Conservation (phyloP, 1,140 invertebrate species). For the Drosophila bocki region DNA sequence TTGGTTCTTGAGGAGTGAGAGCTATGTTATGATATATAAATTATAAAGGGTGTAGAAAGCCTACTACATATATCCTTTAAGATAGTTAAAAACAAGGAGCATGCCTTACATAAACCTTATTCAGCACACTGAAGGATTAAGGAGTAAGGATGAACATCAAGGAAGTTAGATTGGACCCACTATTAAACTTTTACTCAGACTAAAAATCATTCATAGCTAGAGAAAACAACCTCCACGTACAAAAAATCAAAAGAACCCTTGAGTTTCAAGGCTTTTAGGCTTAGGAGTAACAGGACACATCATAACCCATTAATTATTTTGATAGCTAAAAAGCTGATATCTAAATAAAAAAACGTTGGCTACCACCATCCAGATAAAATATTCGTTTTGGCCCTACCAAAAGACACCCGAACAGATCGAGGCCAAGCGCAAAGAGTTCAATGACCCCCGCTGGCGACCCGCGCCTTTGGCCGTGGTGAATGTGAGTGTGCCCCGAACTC, state of each 20-base stretch:
- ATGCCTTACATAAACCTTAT: background rate
- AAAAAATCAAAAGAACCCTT: too few relatives aligned
- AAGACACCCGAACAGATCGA: conserved; percentile 86
- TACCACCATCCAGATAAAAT: conserved; percentile 86
- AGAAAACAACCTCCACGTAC: too few relatives aligned
- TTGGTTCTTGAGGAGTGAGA: too few relatives aligned
- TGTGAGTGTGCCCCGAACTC: conserved; percentile 86
- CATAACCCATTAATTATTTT: conserved; percentile 1
- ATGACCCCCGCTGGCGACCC: conserved; percentile 87
- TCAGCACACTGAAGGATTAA: too few relatives aligned
- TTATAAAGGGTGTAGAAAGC: too few relatives aligned
- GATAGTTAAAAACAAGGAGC: too few relatives aligned
- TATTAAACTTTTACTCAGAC: too few relatives aligned
- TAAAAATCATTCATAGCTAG: too few relatives aligned
- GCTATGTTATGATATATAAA: too few relatives aligned
- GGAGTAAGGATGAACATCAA: too few relatives aligned
- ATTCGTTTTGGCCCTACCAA: conserved; percentile 88
- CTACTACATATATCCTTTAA: too few relatives aligned
- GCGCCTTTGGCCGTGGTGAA: conserved; percentile 88
- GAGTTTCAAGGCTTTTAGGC: background rate
- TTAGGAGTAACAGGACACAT: background rate
- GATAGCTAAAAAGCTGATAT: background rate
- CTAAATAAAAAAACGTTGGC: conserved; percentile 11
- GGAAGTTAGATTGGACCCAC: too few relatives aligned
- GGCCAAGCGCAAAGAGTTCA: conserved; percentile 86